phyloP scores from a whole-genome alignment of 2,113 vertebrate species.

The Amia ocellicauda region DNA sequence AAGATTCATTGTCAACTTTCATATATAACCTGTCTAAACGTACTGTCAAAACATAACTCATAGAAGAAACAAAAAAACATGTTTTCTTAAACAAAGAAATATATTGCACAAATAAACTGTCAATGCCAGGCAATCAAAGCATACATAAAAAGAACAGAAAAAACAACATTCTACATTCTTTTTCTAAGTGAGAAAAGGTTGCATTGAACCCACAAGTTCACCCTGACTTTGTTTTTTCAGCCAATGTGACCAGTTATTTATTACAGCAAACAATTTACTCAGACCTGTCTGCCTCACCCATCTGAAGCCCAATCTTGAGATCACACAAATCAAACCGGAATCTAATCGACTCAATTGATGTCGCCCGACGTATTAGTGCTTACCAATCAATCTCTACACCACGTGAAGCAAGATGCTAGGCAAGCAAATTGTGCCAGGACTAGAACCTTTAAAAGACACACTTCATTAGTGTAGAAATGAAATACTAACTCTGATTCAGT shows the following conservation, averaged over 20 bases:
- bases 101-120: slow-evolving; percentile 79
- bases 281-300: slow-evolving; percentile 45
- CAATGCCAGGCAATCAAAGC: slow-evolving; percentile 53
- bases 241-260: neutral
- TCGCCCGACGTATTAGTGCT: neutral
- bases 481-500: too few relatives aligned
- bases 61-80: slow-evolving; percentile 36
- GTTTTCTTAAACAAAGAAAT: slow-evolving; percentile 29
- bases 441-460: too few relatives aligned
- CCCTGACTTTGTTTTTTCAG: slow-evolving; percentile 16
- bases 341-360: neutral
- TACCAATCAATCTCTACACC: slow-evolving; percentile 4
- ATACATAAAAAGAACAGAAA: slow-evolving; percentile 36
- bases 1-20: slow-evolving; percentile 36
- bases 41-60: slow-evolving; percentile 50
- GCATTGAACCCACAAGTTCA: neutral
- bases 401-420: too few relatives aligned
- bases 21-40: slow-evolving; percentile 34
- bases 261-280: slow-evolving; percentile 22
- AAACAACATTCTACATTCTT: slow-evolving; percentile 43
- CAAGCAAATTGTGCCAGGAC: too few relatives aligned
- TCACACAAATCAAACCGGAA: neutral
- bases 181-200: slow-evolving; percentile 17
- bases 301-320: neutral
- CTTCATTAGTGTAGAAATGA: too few relatives aligned